These are phyloP conservation scores for Polyommatus icarus DNA, from an alignment of 2,888 invertebrate species.

Conservation along the genomic window DNA sequence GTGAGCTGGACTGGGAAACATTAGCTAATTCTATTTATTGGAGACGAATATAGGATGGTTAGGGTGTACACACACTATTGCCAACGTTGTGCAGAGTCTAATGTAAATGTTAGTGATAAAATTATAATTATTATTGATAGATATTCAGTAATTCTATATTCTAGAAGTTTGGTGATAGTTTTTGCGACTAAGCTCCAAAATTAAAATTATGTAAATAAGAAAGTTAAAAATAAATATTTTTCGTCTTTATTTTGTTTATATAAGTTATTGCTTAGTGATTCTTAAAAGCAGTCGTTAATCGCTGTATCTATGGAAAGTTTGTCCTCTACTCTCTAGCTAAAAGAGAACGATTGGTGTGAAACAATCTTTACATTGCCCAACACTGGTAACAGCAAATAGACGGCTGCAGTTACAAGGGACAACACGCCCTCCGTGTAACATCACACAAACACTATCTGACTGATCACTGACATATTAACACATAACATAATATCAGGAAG, in stretches of 20 bases:
- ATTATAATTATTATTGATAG: too few species aligned
- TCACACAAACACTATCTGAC: not conserved
- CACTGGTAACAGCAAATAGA: not conserved
- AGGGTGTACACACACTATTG: not conserved
- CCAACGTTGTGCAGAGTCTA: not conserved
- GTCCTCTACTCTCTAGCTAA: not conserved
- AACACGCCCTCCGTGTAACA: not conserved
- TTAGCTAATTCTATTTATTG: conserved; percentile 14
- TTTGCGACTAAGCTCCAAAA: too few species aligned
- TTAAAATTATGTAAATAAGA: too few species aligned
- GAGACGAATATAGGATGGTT: not conserved
- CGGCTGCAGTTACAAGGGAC: not conserved
- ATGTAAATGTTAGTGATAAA: too few species aligned
- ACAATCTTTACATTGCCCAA: not conserved
- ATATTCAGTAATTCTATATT: too few species aligned
- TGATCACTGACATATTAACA: not conserved
- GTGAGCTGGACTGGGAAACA: not conserved
- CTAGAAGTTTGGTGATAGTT: too few species aligned
- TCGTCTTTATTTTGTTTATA: too few species aligned
- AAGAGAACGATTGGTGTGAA: not conserved
- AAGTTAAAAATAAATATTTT: too few species aligned
- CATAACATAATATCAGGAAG: not conserved
- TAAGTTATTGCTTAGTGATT: too few species aligned
- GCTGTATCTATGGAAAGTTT: too few species aligned
- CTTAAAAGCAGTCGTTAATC: too few species aligned